A percentile compares a stretch with the other conserved stretches of the same genome.
Evolutionary conservation across 64 coral and sea anemone species (phyloP).

Genomic region (Dendrophyllia cribrosa): DNA sequence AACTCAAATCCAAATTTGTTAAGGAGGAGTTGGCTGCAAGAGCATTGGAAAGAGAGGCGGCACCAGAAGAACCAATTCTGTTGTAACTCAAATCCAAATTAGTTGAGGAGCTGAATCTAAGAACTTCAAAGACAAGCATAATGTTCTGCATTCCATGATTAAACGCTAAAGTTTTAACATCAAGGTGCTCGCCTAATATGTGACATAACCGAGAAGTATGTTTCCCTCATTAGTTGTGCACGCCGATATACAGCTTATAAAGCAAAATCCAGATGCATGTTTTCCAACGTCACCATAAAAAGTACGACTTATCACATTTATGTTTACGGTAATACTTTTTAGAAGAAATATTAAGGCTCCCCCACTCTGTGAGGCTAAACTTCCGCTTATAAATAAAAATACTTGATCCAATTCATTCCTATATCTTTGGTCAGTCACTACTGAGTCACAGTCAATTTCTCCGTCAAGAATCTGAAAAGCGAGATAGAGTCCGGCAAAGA

Average conservation of each 20-base stretch:
- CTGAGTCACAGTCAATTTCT: background rate
- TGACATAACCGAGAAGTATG: background rate
- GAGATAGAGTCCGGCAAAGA: constrained; percentile 20
- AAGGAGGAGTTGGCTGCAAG: background rate
- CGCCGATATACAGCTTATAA: background rate
- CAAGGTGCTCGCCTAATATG: too few relatives aligned
- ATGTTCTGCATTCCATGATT: too few relatives aligned
- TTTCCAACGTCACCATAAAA: too few relatives aligned
- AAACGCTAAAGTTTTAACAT: too few relatives aligned
- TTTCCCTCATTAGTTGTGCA: too few relatives aligned
- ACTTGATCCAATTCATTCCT: background rate
- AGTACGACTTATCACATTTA: too few relatives aligned
- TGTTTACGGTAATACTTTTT: background rate
- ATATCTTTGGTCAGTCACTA: background rate
- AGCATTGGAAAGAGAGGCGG: background rate
- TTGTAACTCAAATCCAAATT: background rate
- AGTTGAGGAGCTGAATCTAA: background rate
- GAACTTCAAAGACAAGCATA: too few relatives aligned
- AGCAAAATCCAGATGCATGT: background rate
- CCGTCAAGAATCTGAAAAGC: background rate
- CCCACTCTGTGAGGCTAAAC: background rate
- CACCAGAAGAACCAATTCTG: background rate
- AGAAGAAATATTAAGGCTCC: background rate
- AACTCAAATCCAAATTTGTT: background rate
- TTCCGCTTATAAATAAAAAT: background rate